Conservation (phyloP, 1,140 invertebrate genomes). For the Drosophila biarmipes region DNA sequence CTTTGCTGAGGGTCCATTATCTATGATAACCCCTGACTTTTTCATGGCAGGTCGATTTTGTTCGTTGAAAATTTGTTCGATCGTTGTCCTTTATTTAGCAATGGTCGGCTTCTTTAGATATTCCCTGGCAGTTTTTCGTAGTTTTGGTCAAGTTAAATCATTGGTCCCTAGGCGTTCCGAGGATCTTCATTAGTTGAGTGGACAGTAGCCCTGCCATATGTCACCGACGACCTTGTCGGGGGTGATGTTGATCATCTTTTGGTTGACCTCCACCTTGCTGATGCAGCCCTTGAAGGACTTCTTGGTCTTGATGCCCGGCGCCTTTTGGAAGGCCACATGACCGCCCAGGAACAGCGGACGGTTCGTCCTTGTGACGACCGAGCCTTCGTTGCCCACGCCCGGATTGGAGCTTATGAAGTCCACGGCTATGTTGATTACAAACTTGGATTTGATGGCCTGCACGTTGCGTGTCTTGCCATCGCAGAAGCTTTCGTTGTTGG, state of each 20-base stretch:
- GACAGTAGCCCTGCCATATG: slow-evolving; percentile 90
- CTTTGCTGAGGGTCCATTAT: slow-evolving; percentile 7
- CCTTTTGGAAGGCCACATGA: slow-evolving; percentile 87
- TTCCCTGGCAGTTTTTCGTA: slow-evolving; percentile 7
- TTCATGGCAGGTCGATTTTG: slow-evolving; percentile 54
- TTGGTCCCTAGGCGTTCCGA: slow-evolving; percentile 22
- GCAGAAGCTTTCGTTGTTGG: slow-evolving; percentile 91
- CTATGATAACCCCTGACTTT: slow-evolving; percentile 2
- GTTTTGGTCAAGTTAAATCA: slow-evolving; percentile 8
- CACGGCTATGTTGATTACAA: slow-evolving; percentile 74
- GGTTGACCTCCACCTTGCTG: slow-evolving; percentile 88
- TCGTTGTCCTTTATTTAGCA: slow-evolving; percentile 46
- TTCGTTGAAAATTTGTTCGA: slow-evolving; percentile 67
- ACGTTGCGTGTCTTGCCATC: slow-evolving; percentile 96
- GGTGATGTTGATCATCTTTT: slow-evolving; percentile 86
- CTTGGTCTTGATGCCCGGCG: slow-evolving; percentile 86
- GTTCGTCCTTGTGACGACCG: slow-evolving; percentile 91
- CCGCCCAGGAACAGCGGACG: slow-evolving; percentile 96
- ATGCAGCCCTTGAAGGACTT: slow-evolving; percentile 94
- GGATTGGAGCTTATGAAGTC: slow-evolving; percentile 73
- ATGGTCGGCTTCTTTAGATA: slow-evolving; percentile 32
- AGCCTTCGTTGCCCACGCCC: slow-evolving; percentile 87
- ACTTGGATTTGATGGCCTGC: slow-evolving; percentile 78
- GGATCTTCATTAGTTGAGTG: slow-evolving; percentile 87
- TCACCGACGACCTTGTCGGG: slow-evolving; percentile 87